A percentile compares a stretch with the other conserved stretches of the same genome.
Conservation (phyloP, 2,888 invertebrate genomes). For the Mimas tiliae region DNA sequence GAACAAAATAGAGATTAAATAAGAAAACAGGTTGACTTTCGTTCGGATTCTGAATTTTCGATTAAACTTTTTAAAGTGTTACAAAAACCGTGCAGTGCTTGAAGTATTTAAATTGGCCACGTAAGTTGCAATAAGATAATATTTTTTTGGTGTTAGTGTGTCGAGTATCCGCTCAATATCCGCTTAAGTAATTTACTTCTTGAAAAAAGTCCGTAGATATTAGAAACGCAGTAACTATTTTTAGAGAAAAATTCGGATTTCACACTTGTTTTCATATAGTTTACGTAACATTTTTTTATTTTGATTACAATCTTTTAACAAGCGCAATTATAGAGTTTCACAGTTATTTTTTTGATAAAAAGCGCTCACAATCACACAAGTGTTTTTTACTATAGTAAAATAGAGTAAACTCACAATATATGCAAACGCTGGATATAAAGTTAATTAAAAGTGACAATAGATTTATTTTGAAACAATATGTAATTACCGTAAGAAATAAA, state of each 20-base stretch:
- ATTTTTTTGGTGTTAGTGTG: constrained; percentile 28
- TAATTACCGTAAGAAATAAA: too few species aligned
- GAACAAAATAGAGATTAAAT: constrained; percentile 57
- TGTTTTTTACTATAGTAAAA: too few species aligned
- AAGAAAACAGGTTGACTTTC: constrained; percentile 63
- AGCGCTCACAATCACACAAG: not conserved
- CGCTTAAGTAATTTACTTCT: constrained; percentile 29
- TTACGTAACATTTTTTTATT: constrained; percentile 3
- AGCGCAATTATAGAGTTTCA: not conserved
- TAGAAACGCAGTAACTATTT: constrained; percentile 18
- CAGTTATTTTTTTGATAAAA: too few species aligned
- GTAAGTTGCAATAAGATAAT: constrained; percentile 26
- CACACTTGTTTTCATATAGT: not conserved
- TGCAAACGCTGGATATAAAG: too few species aligned
- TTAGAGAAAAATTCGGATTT: constrained; percentile 7
- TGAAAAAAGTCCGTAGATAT: constrained; percentile 13
- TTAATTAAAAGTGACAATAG: too few species aligned
- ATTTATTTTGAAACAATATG: too few species aligned
- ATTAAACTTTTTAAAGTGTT: constrained; percentile 40
- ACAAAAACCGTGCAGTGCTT: constrained; percentile 35
- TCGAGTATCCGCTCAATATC: constrained; percentile 26
- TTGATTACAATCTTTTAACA: constrained; percentile 5
- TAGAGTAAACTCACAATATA: too few species aligned
- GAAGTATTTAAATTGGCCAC: constrained; percentile 38
- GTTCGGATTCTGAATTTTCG: constrained; percentile 37